Evolutionary conservation across 1,140 invertebrate species (phyloP), one percentile per base, ranked within the genome.

Genomic region (Cardiocondyla obscurior): DNA sequence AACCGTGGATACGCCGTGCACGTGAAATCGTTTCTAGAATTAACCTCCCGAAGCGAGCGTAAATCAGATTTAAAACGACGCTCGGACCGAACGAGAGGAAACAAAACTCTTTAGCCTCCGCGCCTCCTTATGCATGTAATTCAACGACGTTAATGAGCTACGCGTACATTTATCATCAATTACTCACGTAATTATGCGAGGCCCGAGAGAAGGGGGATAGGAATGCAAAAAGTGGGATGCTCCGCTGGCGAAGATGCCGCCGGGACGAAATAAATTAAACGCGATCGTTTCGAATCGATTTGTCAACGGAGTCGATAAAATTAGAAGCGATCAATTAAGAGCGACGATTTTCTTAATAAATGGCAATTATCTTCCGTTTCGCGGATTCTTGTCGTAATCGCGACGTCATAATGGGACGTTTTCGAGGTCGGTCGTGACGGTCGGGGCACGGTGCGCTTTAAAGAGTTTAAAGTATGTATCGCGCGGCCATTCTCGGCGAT

Each of bases 401-500:
- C 51, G 42, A 39, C 55, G 33, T 53, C 33, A 69, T 39, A 67
- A 53, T 79, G 62, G 33, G 33, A 53, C 7, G 22, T 46, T 69
- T 79, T 79, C 62, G 33, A 79, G 39, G 74, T 51, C 33, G 33
- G 1, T 42, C 62, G 74, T 53, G 74, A 69, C 64, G 19, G 46
- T 14, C 58, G 42, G 14, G 16, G 67, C 30, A 55, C 33, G 79
- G 14, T 36, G 49, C 14, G 62, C 49, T 49, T 84, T 83, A 46
- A 49, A 25, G 36, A 53, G 39, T 49, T 84, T 83, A 46, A 49
- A 25, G 36, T 51, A 49, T 46, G 60, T 77, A 55, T 30, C 74
- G 79, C 25, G 64, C 33, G 19, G 22, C 53, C 85, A 87, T 87
- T 87, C 86, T 81, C 57, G 62, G 82, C 67, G 65, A 86, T 87